A percentile compares a stretch with the other conserved stretches of the same genome.
Evolutionary conservation across 1,140 invertebrate genomes (phyloP).

Genomic region (Lysiphlebus fabarum): DNA sequence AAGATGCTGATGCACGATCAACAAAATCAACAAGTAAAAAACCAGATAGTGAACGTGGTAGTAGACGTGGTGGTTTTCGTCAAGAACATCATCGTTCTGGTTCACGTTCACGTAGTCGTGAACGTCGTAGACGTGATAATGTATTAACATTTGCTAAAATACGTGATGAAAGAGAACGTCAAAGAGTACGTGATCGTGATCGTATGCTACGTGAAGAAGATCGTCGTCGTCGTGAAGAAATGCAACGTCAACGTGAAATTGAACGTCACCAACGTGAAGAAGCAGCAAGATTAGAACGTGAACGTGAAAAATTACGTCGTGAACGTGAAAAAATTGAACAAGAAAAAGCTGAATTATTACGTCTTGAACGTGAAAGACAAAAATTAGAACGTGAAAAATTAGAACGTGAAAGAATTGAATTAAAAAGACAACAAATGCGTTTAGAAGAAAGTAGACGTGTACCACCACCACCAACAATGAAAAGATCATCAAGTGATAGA

Average conservation of each 20-base stretch:
- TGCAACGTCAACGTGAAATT: slow-evolving; percentile 69
- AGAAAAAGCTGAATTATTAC: slow-evolving; percentile 76
- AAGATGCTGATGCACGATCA: slow-evolving; percentile 48
- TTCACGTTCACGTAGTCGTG: slow-evolving; percentile 47
- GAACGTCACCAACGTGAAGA: slow-evolving; percentile 78
- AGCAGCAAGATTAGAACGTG: slow-evolving; percentile 72
- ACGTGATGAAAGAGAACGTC: slow-evolving; percentile 71
- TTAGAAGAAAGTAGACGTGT: slow-evolving; percentile 48
- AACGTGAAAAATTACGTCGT: slow-evolving; percentile 70
- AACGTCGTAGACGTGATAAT: slow-evolving; percentile 52
- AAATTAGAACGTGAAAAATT: slow-evolving; percentile 78
- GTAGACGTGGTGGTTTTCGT: slow-evolving; percentile 45
- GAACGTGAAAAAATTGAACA: slow-evolving; percentile 76
- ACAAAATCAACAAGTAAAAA: slow-evolving; percentile 51
- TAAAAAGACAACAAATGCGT: slow-evolving; percentile 71
- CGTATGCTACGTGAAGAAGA: slow-evolving; percentile 74
- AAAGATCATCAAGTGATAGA: slow-evolving; percentile 44
- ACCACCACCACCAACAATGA: slow-evolving; percentile 48
- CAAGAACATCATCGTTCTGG: slow-evolving; percentile 45
- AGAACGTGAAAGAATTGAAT: slow-evolving; percentile 76
- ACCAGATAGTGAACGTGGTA: slow-evolving; percentile 46
- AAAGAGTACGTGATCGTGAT: slow-evolving; percentile 73
- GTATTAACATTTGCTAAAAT: slow-evolving; percentile 66
- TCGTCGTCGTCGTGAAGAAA: slow-evolving; percentile 67
- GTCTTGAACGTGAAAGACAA: slow-evolving; percentile 77